Evolutionary conservation across 2,888 invertebrate genomes (phyloP).

Genomic region (Drosophila demipolita): DNA sequence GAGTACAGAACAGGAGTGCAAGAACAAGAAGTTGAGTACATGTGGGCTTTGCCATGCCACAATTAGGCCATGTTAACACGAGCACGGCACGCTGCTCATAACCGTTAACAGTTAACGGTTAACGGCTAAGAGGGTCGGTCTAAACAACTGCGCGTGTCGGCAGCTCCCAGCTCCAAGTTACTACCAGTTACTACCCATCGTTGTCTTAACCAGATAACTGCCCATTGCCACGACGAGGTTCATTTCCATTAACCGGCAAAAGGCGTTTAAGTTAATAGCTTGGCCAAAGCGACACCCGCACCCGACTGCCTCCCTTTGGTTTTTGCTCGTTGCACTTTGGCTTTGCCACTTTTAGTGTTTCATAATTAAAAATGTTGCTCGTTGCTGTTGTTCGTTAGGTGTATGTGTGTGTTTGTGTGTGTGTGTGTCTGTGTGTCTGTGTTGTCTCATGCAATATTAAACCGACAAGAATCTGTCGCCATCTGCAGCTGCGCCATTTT

Average conservation of each 20-base stretch:
- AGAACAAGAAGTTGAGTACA: constrained; percentile 12
- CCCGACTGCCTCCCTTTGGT: constrained; percentile 13
- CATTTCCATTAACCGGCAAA: constrained; percentile 82
- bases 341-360: constrained; percentile 84
- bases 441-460: constrained; percentile 62
- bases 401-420: not conserved
- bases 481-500: constrained; percentile 75
- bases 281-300: constrained; percentile 52
- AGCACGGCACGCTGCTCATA: constrained; percentile 48
- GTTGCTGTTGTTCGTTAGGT: constrained; percentile 32
- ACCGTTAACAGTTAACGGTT: constrained; percentile 49
- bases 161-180: constrained; percentile 1
- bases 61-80: constrained; percentile 71
- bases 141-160: constrained; percentile 63
- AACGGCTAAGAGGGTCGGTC: constrained; percentile 53
- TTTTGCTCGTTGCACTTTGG: constrained; percentile 69
- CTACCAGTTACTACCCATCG: constrained; percentile 39
- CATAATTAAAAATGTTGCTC: constrained; percentile 84
- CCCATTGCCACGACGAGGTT: constrained; percentile 74
- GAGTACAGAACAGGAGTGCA: not conserved
- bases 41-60: constrained; percentile 42
- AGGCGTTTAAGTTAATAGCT: constrained; percentile 84
- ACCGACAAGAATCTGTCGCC: constrained; percentile 53
- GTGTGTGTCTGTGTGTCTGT: constrained; percentile 6
- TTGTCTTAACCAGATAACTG: constrained; percentile 79